Evolutionary conservation across 2,888 invertebrate species (phyloP).

Genomic region (Trisateles emortualis): DNA sequence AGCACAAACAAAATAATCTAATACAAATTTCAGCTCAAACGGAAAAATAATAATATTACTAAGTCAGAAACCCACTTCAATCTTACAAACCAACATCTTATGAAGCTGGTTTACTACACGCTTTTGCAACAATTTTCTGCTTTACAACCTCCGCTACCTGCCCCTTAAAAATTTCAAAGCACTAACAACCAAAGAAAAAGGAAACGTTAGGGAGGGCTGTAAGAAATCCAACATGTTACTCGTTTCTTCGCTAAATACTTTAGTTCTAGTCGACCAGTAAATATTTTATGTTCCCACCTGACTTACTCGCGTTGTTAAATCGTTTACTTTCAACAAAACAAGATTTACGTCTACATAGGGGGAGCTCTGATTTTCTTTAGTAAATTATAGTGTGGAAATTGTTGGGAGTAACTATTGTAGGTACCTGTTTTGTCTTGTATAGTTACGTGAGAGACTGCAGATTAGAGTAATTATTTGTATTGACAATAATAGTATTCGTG

Average conservation of each 20-base stretch:
- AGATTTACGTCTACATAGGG: conserved; percentile 52
- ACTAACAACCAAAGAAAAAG: conserved; percentile 49
- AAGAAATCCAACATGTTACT: conserved; percentile 59
- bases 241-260: conserved; percentile 62
- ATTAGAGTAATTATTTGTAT: no score
- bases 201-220: conserved; percentile 51
- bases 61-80: conserved; percentile 13
- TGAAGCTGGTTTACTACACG: conserved; percentile 9
- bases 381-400: conserved; percentile 35
- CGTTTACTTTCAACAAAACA: conserved; percentile 50
- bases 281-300: conserved; percentile 68
- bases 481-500: no score
- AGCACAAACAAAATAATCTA: not conserved
- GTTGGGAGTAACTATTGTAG: not conserved
- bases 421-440: no score
- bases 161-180: conserved; percentile 55
- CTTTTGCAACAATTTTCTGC: conserved; percentile 26
- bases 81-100: conserved; percentile 1
- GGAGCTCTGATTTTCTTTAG: conserved; percentile 50
- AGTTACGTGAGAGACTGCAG: not conserved
- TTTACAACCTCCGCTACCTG: conserved; percentile 16
- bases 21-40: not conserved
- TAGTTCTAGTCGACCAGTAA: conserved; percentile 63
- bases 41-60: not conserved
- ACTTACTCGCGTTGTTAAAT: conserved; percentile 53